Percentiles rank a stretch among this genome's conserved stretches.
Conservation (phyloP, 23 tunicate species). For the Oikopleura dioica region DNA sequence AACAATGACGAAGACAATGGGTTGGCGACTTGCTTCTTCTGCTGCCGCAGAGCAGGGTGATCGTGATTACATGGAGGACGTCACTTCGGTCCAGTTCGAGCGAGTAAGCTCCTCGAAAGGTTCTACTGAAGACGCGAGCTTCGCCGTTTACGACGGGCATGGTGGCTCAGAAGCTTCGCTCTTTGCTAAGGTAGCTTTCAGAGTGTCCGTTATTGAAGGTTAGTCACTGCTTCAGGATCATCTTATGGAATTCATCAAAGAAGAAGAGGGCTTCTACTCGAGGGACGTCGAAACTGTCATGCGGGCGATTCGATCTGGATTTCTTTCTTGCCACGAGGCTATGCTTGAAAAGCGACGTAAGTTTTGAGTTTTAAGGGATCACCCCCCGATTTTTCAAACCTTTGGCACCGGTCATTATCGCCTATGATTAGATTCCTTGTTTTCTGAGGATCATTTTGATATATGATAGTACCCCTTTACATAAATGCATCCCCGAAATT, state of each 20-base stretch:
- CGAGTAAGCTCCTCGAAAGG: constrained; percentile 46
- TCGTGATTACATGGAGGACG: constrained; percentile 90
- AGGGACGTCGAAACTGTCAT: constrained; percentile 27
- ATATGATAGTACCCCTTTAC: too few species aligned
- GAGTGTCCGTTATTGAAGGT: too few species aligned
- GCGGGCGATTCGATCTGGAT: constrained; percentile 51
- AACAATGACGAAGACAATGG: constrained; percentile 53
- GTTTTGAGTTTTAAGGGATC: too few species aligned
- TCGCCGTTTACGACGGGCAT: constrained; percentile 84
- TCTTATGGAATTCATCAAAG: constrained; percentile 39
- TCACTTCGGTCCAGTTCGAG: constrained; percentile 75
- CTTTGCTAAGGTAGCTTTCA: constrained; percentile 24
- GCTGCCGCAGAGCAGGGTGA: constrained; percentile 86
- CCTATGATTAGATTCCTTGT: too few species aligned
- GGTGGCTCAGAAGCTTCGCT: constrained; percentile 89
- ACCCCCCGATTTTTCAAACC: too few species aligned
- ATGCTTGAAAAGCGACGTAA: constrained; percentile 75
- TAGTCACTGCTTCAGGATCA: constrained; percentile 30
- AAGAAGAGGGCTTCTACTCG: constrained; percentile 57
- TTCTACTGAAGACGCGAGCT: constrained; percentile 73
- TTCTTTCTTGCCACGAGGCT: constrained; percentile 39
- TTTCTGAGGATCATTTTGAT: too few species aligned
- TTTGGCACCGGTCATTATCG: too few species aligned
- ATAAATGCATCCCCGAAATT: too few species aligned
- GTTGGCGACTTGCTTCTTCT: constrained; percentile 74